Evolutionary conservation across 2,888 invertebrate species (phyloP).

Genomic region (Chrysolina haemoptera): DNA sequence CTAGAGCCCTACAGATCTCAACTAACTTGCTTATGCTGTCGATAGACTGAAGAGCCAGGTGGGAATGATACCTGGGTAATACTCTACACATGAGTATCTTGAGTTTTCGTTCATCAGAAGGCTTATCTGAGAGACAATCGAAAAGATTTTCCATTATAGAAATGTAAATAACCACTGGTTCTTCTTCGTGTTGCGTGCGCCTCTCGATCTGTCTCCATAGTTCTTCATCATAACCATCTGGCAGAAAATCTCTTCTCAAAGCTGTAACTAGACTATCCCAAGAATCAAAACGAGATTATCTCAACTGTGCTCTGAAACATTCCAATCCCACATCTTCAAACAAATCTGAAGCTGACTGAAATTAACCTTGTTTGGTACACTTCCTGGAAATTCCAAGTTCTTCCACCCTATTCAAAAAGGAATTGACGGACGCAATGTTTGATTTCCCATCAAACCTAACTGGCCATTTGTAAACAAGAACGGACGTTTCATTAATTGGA

Average conservation of each 20-base stretch:
- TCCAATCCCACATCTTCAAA: conserved; percentile 21
- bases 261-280: conserved; percentile 14
- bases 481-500: background rate
- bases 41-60: conserved; percentile 17
- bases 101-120: conserved; percentile 7
- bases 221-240: conserved; percentile 15
- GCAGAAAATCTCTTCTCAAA: conserved; percentile 12
- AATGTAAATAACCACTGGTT: conserved; percentile 25
- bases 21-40: background rate
- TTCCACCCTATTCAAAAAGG: background rate
- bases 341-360: conserved; percentile 15
- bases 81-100: conserved; percentile 19
- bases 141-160: conserved; percentile 32
- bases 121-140: conserved; percentile 17
- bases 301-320: conserved; percentile 16
- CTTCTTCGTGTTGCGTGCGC: conserved; percentile 27
- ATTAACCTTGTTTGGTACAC: conserved; percentile 6
- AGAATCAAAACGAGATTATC: conserved; percentile 24
- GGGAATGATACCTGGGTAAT: background rate
- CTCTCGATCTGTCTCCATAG: conserved; percentile 29
- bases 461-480: conserved; percentile 12
- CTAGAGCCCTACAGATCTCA: conserved; percentile 25
- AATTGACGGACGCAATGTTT: background rate
- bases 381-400: conserved; percentile 9
- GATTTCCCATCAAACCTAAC: background rate